A percentile compares a stretch with the other conserved stretches of the same genome.
These are phyloP conservation scores for Orthosia gothica DNA, from an alignment of 2,888 invertebrate genomes.

Conservation along the genomic window DNA sequence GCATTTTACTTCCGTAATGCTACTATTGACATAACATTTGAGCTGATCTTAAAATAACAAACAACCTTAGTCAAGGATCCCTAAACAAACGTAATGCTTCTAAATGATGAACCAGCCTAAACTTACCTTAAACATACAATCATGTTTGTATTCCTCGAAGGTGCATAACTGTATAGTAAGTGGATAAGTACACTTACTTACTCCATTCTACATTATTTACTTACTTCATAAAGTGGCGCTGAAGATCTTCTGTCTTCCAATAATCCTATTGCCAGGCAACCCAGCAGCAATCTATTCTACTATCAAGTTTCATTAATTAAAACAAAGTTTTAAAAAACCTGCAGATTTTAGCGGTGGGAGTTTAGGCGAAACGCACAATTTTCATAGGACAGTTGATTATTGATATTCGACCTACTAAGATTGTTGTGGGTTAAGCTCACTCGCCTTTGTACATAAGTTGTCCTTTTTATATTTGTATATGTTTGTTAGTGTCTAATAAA, in stretches of 20 bases:
- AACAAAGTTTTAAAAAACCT: too few species aligned
- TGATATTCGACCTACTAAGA: too few species aligned
- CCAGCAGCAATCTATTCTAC: too few species aligned
- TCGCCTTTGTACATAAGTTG: too few species aligned
- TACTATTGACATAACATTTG: slow-evolving; percentile 16
- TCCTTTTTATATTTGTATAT: too few species aligned
- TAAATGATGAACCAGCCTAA: background rate
- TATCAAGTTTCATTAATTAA: too few species aligned
- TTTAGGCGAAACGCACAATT: background rate
- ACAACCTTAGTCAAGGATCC: background rate
- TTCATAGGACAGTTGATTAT: background rate
- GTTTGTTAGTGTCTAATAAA: too few species aligned
- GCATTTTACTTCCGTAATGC: background rate
- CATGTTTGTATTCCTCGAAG: background rate
- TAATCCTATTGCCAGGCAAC: background rate
- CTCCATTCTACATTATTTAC: too few species aligned
- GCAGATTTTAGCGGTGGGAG: too few species aligned
- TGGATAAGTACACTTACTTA: too few species aligned
- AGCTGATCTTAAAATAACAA: slow-evolving; percentile 9
- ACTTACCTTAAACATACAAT: background rate
- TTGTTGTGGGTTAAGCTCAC: too few species aligned
- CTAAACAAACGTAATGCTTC: slow-evolving; percentile 27
- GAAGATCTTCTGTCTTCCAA: background rate
- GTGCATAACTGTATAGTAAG: too few species aligned
- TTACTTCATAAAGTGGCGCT: background rate